Base-by-base conservation (phyloP, 2,113 vertebrate genomes). In the Gadus chalcogrammus region DNA sequence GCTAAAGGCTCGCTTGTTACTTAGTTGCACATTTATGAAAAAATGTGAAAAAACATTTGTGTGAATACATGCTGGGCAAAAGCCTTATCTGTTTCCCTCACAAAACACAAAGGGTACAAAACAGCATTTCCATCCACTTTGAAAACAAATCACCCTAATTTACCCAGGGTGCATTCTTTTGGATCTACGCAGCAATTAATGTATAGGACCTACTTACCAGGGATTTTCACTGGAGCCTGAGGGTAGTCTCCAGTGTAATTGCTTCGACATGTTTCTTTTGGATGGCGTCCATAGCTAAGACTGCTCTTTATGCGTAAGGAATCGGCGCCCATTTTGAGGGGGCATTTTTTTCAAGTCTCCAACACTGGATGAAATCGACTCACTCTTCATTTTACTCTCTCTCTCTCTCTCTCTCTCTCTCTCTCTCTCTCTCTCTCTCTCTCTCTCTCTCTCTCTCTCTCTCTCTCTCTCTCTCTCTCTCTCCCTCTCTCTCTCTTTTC, bases 201-300 rank as follows among this genome's bases (percentile, higher is more conserved):
- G 42, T 68, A 72, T 63, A 72, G 24, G 64, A 68, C 75, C 71
- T 77, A 42, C 27, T 63, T 67, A 68, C 59, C 68, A 58, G 67
- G 62, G 64, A 82, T 85, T 82, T 73, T 77, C 71, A 79, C 67
- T 78, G 79, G 82, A 85, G 81, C 65, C 84, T 63, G 67, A 80
- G 79, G 1, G 0, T 0, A 55, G n/a, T 73, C 80, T 77, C 73
- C 52, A 2, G 66, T 79, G 63, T 85, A 87, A 87, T 85, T 85
- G 80, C 66, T 88, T 82, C 88, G 81, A 71, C 28, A 77, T 87
- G 86, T 78, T n/a, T 17, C 71, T 60, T 15, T 71, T 80, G 73
- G 28, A 52, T 73, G 62, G 64, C 35, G 12, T 67, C 75, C 62
- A 60, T 78, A 64, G 55, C 65, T 42, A 64, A 74, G 68, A 28